phyloP scores from a whole-genome alignment of 2,113 vertebrate genomes.

The Laticauda colubrina region DNA sequence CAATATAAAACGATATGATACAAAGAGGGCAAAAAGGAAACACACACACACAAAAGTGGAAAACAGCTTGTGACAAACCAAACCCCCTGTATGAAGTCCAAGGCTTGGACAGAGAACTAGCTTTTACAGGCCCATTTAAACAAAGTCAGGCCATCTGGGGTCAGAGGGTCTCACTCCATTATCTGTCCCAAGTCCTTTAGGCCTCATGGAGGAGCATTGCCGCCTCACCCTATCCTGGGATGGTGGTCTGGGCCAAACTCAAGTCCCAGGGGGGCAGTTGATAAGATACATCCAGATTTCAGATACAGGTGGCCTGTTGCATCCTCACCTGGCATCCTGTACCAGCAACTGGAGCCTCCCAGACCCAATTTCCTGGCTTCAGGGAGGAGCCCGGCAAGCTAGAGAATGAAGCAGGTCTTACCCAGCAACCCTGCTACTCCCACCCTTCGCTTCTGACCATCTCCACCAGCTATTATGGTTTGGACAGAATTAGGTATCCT shows the following conservation, averaged over 20 bases:
- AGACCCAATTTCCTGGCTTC: not conserved
- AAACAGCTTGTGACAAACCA: not conserved
- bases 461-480: not conserved
- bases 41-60: not conserved
- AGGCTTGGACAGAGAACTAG: not conserved
- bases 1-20: not conserved
- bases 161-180: not conserved
- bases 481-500: not conserved
- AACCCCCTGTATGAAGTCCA: not conserved
- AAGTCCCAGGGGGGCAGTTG: not conserved
- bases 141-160: not conserved
- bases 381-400: not conserved
- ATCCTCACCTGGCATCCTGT: not conserved
- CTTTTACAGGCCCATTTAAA: not conserved
- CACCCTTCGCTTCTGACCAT: not conserved
- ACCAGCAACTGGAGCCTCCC: not conserved
- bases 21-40: not conserved
- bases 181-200: not conserved
- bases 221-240: not conserved
- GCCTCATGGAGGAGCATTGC: not conserved
- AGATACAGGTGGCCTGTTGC: not conserved
- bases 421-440: not conserved
- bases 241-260: not conserved
- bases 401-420: not conserved
- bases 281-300: not conserved